Conservation (phyloP, 2,113 vertebrate species). For the Halcyon malimbica region DNA sequence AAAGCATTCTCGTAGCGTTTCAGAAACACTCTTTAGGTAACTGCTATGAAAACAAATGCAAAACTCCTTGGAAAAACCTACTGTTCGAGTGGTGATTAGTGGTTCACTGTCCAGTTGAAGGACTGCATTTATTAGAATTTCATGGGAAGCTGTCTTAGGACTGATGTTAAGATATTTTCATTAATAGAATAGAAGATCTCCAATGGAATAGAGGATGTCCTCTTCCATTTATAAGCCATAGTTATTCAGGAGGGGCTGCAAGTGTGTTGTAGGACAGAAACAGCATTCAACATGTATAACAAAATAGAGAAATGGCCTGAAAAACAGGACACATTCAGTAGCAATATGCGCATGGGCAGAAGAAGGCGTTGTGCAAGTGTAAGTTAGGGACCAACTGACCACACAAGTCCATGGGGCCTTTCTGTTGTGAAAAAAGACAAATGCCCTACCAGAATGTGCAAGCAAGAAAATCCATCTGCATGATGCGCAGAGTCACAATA, state of each 20-base stretch:
- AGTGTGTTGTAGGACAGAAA: not conserved
- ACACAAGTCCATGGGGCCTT: not conserved
- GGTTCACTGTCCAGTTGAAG: not conserved
- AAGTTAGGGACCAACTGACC: not conserved
- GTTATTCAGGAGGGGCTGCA: not conserved
- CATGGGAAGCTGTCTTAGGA: not conserved
- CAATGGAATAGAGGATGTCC: not conserved
- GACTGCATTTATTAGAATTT: not conserved
- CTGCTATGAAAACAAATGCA: not conserved
- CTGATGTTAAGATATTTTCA: not conserved
- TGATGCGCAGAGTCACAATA: not conserved
- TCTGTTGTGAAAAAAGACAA: not conserved
- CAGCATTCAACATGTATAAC: not conserved
- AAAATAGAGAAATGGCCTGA: not conserved
- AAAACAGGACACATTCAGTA: not conserved
- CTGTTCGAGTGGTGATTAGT: not conserved
- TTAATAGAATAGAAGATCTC: not conserved
- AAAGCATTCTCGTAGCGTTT: not conserved
- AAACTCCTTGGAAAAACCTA: not conserved
- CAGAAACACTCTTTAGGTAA: not conserved
- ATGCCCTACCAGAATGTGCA: not conserved
- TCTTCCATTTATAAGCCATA: not conserved
- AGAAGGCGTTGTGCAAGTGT: not conserved
- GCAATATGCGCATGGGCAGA: not conserved
- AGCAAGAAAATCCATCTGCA: not conserved